Base-by-base conservation (phyloP, 2,113 vertebrate species). In the Cavia aperea region DNA sequence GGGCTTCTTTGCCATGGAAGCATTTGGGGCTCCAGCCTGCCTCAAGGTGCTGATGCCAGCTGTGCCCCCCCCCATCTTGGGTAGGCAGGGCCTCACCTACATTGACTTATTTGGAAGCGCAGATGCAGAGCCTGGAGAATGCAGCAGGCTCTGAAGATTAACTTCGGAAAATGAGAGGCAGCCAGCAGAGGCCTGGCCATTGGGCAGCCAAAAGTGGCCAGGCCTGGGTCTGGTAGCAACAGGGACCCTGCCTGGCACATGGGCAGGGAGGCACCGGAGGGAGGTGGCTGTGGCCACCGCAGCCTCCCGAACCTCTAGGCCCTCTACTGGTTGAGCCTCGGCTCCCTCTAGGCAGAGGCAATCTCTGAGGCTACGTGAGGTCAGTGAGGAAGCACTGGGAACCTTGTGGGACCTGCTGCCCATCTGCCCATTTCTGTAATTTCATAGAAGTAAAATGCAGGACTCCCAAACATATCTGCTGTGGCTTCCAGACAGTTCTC, bases 281-380 rank as follows among this genome's bases (percentile, higher is more conserved):
- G 24, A 5, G 43, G 39, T 0, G 1, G n/a, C 3, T 46, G 58
- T 49, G 60, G 21, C 43, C 73, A 19, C 33, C 5, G 33, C 2
- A 0, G 24, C 62, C 31, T 54, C 16, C 1, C 2, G 0, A 0
- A 1, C 15, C 60, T 54, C 73, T 12, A 51, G n/a, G 7, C 66
- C 68, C 36, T 8, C 1, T 5, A 33, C 10, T 0, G 4, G 19
- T 73, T 49, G 56, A 58, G 51, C 70, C 85, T 70, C 75, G 0
- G 31, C 14, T 36, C 83, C n/a, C 89, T 24, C 2, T 0, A 0
- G 1, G 1, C 15, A 5, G 3, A 0, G 24, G 0, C 31, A 1
- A 18, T 2, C 77, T 16, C 75, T 7, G 43, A 46, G 11, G 4
- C 54, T 5, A 3, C 73, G 7, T 29, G 81, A 56, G 13, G 3